Evolutionary conservation across 2,113 vertebrate genomes (phyloP).

Genomic region (Chloropsis cyanopogon): DNA sequence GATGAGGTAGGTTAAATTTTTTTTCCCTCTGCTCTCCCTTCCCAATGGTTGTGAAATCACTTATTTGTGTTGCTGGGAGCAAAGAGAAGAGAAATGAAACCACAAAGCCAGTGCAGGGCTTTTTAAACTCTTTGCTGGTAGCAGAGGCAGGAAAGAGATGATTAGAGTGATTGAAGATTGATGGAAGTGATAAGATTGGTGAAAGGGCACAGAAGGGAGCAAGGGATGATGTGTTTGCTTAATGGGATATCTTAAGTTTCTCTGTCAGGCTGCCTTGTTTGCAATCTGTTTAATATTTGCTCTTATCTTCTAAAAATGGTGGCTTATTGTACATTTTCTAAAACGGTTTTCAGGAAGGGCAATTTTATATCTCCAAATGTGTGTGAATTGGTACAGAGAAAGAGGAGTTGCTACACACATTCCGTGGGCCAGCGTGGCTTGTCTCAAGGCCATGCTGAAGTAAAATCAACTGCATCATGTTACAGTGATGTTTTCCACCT

Average conservation of each 20-base stretch:
- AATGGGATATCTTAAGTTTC: background rate
- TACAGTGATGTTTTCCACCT: background rate
- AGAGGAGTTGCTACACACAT: background rate
- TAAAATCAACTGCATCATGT: background rate
- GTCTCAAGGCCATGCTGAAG: background rate
- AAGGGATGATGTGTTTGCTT: constrained; percentile 11
- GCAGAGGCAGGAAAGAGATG: background rate
- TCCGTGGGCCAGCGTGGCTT: background rate
- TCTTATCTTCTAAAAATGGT: background rate
- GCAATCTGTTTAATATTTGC: background rate
- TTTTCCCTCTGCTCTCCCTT: constrained; percentile 1
- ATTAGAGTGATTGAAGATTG: constrained; percentile 46
- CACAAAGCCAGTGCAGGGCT: background rate
- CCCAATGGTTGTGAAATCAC: constrained; percentile 19
- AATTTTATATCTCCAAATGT: background rate
- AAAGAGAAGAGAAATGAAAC: constrained; percentile 31
- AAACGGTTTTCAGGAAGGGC: background rate
- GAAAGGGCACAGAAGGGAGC: constrained; percentile 2
- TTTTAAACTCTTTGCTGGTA: background rate
- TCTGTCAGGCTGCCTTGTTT: constrained; percentile 7
- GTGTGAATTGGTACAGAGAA: background rate
- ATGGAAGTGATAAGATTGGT: constrained; percentile 52
- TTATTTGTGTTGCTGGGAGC: constrained; percentile 40
- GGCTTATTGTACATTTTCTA: background rate
- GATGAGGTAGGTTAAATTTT: constrained; percentile 47